Conservation (phyloP, 37 sponge, comb jelly and placozoan genomes). For the Axinella damicornis region DNA sequence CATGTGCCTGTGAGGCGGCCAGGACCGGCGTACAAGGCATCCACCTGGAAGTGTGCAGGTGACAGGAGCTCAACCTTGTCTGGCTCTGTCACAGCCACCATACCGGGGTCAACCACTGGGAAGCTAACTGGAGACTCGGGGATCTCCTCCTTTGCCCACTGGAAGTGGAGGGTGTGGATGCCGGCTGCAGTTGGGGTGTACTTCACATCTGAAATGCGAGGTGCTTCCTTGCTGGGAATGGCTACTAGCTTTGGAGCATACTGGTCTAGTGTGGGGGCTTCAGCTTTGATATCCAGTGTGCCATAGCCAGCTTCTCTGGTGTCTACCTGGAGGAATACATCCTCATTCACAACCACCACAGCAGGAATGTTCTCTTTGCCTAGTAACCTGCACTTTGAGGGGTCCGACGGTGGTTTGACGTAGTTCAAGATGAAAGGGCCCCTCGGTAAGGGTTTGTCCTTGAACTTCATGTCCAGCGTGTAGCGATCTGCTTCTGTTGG, state of each 20-base stretch:
- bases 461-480: constrained; percentile 26
- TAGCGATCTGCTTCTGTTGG: constrained; percentile 68
- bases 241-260: constrained; percentile 37
- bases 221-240: constrained; percentile 1
- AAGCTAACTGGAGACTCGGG: constrained; percentile 56
- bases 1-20: constrained; percentile 60
- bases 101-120: neutral
- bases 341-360: constrained; percentile 5
- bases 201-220: constrained; percentile 1
- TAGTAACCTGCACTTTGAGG: constrained; percentile 22
- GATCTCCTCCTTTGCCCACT: constrained; percentile 49
- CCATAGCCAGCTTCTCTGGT: constrained; percentile 38
- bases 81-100: constrained; percentile 33
- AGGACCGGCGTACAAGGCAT: constrained; percentile 66
- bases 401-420: constrained; percentile 1
- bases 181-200: constrained; percentile 60
- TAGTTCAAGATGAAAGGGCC: constrained; percentile 44
- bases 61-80: constrained; percentile 32
- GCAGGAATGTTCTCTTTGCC: constrained; percentile 22
- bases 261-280: constrained; percentile 29
- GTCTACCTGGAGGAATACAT: constrained; percentile 56
- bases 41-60: constrained; percentile 32
- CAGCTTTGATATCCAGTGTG: constrained; percentile 46
- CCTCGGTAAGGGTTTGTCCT: constrained; percentile 28
- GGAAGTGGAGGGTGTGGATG: constrained; percentile 47